phyloP scores from a whole-genome alignment of 2,888 invertebrate species.

The Watsonalla cultraria region DNA sequence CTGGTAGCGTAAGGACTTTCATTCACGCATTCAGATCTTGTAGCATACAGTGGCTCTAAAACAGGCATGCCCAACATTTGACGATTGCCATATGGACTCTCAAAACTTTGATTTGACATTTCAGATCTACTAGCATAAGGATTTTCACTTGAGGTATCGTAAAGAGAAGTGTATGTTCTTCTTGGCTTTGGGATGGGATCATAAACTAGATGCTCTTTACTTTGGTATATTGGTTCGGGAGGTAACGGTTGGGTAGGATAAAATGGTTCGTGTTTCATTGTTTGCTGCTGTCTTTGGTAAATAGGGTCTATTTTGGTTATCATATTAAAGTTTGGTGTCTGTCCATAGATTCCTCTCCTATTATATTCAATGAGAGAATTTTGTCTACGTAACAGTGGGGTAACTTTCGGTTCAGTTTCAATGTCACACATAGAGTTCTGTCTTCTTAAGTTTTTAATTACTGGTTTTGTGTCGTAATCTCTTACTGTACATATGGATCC shows the following conservation, averaged over 20 bases:
- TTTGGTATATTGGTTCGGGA: slow-evolving; percentile 75
- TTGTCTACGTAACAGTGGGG: slow-evolving; percentile 73
- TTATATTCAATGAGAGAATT: slow-evolving; percentile 76
- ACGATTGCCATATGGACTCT: slow-evolving; percentile 64
- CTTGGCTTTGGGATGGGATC: slow-evolving; percentile 75
- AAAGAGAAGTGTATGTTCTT: slow-evolving; percentile 68
- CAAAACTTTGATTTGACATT: slow-evolving; percentile 64
- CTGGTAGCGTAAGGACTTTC: slow-evolving; percentile 41
- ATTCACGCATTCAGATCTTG: slow-evolving; percentile 40
- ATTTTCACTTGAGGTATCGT: slow-evolving; percentile 68
- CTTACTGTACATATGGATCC: slow-evolving; percentile 67
- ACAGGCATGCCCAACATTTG: slow-evolving; percentile 62
- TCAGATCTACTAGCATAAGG: slow-evolving; percentile 65
- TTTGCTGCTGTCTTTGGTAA: slow-evolving; percentile 75
- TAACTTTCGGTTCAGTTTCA: slow-evolving; percentile 77
- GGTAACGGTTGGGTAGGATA: slow-evolving; percentile 73
- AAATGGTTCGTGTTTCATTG: slow-evolving; percentile 67
- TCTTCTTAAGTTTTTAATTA: slow-evolving; percentile 56
- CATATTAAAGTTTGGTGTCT: slow-evolving; percentile 71
- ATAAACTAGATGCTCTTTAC: slow-evolving; percentile 70
- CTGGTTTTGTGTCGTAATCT: slow-evolving; percentile 69
- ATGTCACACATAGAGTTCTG: slow-evolving; percentile 76
- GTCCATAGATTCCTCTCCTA: slow-evolving; percentile 68
- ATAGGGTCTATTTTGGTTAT: slow-evolving; percentile 78
- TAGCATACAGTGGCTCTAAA: slow-evolving; percentile 56